These are phyloP conservation scores for Ammodytes marinus DNA, from an alignment of 2,113 vertebrate species.

Conservation along the genomic window DNA sequence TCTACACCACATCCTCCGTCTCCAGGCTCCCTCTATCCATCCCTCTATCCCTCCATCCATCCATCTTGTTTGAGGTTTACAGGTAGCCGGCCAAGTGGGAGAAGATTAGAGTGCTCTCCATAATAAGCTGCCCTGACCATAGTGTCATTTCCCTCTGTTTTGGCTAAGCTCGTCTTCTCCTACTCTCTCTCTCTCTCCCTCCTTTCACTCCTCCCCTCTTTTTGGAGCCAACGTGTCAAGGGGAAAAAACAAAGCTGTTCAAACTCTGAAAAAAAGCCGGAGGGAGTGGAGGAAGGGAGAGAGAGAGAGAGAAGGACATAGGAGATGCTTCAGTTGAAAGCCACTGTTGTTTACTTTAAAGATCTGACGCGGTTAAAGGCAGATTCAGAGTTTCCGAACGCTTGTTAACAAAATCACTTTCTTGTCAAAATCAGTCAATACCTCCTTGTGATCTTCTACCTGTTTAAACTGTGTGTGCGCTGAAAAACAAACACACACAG, in stretches of 20 bases:
- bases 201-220: slow-evolving; percentile 49
- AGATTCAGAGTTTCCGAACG: neutral
- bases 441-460: too few species aligned
- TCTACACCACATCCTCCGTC: slow-evolving; percentile 36
- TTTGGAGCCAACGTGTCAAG: slow-evolving; percentile 73
- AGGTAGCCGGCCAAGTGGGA: slow-evolving; percentile 68
- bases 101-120: slow-evolving; percentile 68
- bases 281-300: neutral
- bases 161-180: slow-evolving; percentile 47
- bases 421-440: too few species aligned
- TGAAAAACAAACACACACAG: too few species aligned
- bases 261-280: slow-evolving; percentile 47
- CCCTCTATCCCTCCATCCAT: slow-evolving; percentile 25
- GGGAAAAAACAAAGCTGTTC: slow-evolving; percentile 64
- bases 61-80: slow-evolving; percentile 59
- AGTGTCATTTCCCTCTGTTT: slow-evolving; percentile 68
- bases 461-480: too few species aligned
- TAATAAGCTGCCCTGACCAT: slow-evolving; percentile 66
- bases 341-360: neutral
- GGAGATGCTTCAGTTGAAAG: neutral
- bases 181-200: slow-evolving; percentile 42
- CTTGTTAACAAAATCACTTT: too few species aligned
- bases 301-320: neutral
- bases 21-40: slow-evolving; percentile 44
- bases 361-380: neutral